Evolutionary conservation across 2,888 invertebrate genomes (phyloP), one percentile per base, ranked within the genome.

Genomic region (Keiferia lycopersicella): DNA sequence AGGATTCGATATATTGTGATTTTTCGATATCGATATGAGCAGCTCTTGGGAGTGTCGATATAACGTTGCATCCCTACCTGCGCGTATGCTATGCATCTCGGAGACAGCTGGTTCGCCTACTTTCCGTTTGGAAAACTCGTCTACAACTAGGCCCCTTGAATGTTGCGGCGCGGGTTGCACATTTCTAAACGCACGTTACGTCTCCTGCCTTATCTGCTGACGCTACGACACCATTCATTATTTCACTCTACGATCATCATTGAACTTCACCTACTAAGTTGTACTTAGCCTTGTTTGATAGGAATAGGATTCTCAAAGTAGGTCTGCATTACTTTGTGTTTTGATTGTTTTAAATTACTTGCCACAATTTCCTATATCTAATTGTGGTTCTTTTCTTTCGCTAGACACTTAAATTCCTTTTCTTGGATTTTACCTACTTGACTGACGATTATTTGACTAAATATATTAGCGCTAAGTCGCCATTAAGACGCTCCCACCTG

Each of bases 61-160:
- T 26, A 26, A 4, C 3, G 2, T 26, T 26, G 26, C 26, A 26
- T 26, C 26, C 26, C 26, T 26, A 74, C 72, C 75, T 73, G 73
- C 77, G 12, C 22, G 39, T 39, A 26, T 34, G 48, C 48, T 8
- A 16, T 18, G 20, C 22, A 53, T 76, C 45, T 45, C 69, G 68
- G 70, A 67, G 69, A 65, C 68, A 73, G 71, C 78, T 80, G 68
- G 85, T 76, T 88, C 78, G 80, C 87, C 89, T 87, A 88, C 89
- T 90, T 91, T 91, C 89, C 80, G 84, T 81, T 83, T 83, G 86
- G 87, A 85, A 87, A 89, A 88, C 89, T 86, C 77, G 88, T 89
- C 83, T 81, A 74, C 76, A 89, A 82, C 86, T 86, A 87, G 88
- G 86, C 74, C 79, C 66, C 76, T 75, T 79, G 79, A 81, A 84